A percentile compares a stretch with the other conserved stretches of the same genome.
Conservation (phyloP, 2,888 invertebrate genomes). For the Diplazon laetatorius region DNA sequence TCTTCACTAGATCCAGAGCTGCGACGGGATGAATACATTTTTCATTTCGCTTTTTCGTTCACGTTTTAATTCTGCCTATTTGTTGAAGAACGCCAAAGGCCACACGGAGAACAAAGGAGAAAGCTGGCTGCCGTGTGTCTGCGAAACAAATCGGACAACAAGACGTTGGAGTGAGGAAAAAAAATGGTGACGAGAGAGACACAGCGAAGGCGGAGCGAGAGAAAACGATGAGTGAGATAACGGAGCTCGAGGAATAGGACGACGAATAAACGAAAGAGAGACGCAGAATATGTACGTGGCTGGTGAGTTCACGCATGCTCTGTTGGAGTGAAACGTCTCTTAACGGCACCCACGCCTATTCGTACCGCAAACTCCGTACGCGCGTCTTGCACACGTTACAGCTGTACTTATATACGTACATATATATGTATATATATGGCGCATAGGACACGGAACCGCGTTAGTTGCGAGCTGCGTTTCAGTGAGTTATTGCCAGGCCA, state of each 20-base stretch:
- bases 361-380: constrained; percentile 38
- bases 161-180: constrained; percentile 5
- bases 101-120: constrained; percentile 54
- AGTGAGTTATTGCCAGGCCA: constrained; percentile 75
- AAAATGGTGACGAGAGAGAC: constrained; percentile 10
- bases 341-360: constrained; percentile 51
- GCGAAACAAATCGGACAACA: constrained; percentile 43
- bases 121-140: constrained; percentile 34
- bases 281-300: constrained; percentile 1
- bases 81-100: constrained; percentile 42
- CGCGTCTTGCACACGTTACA: constrained; percentile 7
- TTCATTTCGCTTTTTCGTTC: background rate
- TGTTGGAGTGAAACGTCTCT: constrained; percentile 56
- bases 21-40: background rate
- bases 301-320: constrained; percentile 16
- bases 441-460: constrained; percentile 68
- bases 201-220: constrained; percentile 16
- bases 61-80: background rate
- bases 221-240: constrained; percentile 17
- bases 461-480: constrained; percentile 74
- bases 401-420: too few relatives aligned
- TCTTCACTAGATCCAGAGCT: background rate
- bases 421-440: background rate
- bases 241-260: constrained; percentile 35
- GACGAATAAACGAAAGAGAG: constrained; percentile 7